Percentiles rank a stretch among this genome's conserved stretches.
These are phyloP conservation scores for Bactericera cockerelli DNA, from an alignment of 1,140 invertebrate genomes.

Conservation along the genomic window DNA sequence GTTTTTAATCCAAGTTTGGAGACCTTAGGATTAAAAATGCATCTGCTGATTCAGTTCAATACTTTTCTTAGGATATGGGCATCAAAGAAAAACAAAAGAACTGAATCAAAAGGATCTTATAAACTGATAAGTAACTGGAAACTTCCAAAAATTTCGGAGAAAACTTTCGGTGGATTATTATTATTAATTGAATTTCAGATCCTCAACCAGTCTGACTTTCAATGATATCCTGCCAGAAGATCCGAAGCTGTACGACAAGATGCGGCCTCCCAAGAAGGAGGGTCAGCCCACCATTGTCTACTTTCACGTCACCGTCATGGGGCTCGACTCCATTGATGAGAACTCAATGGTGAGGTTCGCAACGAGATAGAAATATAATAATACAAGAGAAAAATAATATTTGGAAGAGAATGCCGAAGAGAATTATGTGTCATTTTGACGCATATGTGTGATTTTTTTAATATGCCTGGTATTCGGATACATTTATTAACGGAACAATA, in stretches of 20 bases:
- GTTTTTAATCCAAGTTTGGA: no score
- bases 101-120: no score
- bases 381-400: not conserved
- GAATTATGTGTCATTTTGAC: not conserved
- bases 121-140: no score
- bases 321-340: slow-evolving; percentile 76
- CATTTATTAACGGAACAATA: no score
- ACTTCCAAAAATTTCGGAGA: no score
- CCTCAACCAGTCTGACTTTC: slow-evolving; percentile 44
- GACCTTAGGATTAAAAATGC: no score
- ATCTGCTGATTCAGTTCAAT: no score
- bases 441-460: not conserved
- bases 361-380: not conserved
- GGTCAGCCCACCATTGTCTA: slow-evolving; percentile 74
- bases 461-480: no score
- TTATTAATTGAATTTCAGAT: no score
- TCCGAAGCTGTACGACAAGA: slow-evolving; percentile 76
- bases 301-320: slow-evolving; percentile 76
- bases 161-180: no score
- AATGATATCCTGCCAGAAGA: slow-evolving; percentile 67
- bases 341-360: slow-evolving; percentile 64
- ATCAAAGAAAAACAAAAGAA: no score
- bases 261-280: slow-evolving; percentile 65
- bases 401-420: not conserved
- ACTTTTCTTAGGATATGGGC: no score